Evolutionary conservation across 2,888 invertebrate genomes (phyloP).

Genomic region (Cylindroiulus punctatus): DNA sequence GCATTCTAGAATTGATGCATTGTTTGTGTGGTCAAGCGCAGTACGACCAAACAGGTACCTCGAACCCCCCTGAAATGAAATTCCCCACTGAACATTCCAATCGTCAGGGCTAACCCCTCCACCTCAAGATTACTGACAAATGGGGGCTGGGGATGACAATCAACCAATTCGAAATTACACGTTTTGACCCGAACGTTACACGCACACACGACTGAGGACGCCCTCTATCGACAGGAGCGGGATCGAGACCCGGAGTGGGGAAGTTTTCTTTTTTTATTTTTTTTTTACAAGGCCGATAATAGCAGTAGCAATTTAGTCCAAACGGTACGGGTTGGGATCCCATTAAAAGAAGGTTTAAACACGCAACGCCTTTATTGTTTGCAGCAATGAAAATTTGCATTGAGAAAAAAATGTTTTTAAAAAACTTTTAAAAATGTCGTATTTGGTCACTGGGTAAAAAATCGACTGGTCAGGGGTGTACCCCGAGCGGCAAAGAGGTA

Average conservation of each 20-base stretch:
- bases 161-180: constrained; percentile 9
- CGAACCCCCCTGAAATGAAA: neutral
- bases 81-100: neutral
- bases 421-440: neutral
- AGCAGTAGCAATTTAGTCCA: neutral
- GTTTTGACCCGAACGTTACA: no score
- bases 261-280: neutral
- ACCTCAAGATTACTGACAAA: neutral
- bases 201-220: no score
- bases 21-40: constrained; percentile 18
- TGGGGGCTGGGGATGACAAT: constrained; percentile 18
- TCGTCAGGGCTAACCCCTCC: neutral
- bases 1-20: neutral
- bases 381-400: no score
- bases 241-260: neutral
- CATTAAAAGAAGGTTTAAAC: no score
- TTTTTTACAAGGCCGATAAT: neutral
- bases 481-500: neutral
- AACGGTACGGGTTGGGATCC: neutral
- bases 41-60: neutral
- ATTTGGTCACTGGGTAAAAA: neutral
- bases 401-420: neutral
- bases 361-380: no score
- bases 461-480: neutral
- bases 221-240: neutral